Conservation (phyloP, 2,797 vertebrate species). For the Acanthurus leucopareius region DNA sequence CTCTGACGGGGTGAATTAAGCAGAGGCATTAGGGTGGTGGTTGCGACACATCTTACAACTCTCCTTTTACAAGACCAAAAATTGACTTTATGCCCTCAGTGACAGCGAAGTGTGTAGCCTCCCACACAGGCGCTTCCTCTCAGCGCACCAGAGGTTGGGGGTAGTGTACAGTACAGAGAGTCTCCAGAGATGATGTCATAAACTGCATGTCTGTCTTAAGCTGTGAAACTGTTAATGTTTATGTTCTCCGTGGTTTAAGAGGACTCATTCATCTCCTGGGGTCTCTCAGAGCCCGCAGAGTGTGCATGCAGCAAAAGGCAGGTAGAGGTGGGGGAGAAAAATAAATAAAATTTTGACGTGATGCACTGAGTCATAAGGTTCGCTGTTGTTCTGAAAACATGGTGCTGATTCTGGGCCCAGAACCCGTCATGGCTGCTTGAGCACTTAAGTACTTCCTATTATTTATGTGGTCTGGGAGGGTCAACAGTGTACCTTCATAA, state of each 20-base stretch:
- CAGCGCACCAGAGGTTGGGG: slow-evolving; percentile 13
- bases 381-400: slow-evolving; percentile 74
- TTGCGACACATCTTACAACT: slow-evolving; percentile 17
- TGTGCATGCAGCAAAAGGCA: slow-evolving; percentile 53
- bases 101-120: slow-evolving; percentile 22
- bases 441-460: slow-evolving; percentile 77
- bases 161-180: slow-evolving; percentile 34
- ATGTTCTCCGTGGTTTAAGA: slow-evolving; percentile 62
- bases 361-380: slow-evolving; percentile 68
- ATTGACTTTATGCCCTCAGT: slow-evolving; percentile 20
- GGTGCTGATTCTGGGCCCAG: slow-evolving; percentile 72
- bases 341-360: slow-evolving; percentile 64
- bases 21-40: slow-evolving; percentile 20
- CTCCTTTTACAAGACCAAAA: slow-evolving; percentile 36
- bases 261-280: slow-evolving; percentile 64
- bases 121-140: slow-evolving; percentile 40
- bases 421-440: slow-evolving; percentile 71
- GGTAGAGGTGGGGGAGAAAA: slow-evolving; percentile 39
- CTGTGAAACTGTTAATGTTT: slow-evolving; percentile 66
- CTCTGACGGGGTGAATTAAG: slow-evolving; percentile 2
- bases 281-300: slow-evolving; percentile 56
- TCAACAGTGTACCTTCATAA: slow-evolving; percentile 60
- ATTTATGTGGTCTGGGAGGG: slow-evolving; percentile 68
- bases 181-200: slow-evolving; percentile 60
- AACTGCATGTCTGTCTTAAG: slow-evolving; percentile 57